phyloP scores from a whole-genome alignment of 2,797 vertebrate species.

The Etheostoma nigrum region DNA sequence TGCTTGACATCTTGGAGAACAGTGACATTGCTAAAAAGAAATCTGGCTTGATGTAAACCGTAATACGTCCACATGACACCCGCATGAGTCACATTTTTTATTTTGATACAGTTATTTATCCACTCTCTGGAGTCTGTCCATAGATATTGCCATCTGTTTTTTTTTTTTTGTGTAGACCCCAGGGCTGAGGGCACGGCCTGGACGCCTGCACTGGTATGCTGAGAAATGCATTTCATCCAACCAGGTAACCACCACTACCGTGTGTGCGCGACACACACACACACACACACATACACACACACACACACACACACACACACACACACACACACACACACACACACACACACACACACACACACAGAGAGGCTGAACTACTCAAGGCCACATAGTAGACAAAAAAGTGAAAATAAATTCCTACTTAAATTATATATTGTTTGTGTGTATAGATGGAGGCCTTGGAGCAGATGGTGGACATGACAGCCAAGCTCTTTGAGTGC shows the following conservation, averaged over 20 bases:
- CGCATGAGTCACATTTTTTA: background rate
- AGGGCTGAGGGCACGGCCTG: constrained; percentile 89
- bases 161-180: constrained; percentile 85
- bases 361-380: background rate
- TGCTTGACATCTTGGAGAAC: background rate
- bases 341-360: background rate
- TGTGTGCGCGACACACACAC: too few species aligned
- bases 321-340: background rate
- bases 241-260: constrained; percentile 79
- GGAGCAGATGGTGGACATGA: constrained; percentile 92
- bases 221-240: constrained; percentile 87
- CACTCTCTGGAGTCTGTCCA: background rate
- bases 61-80: background rate
- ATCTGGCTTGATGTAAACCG: background rate
- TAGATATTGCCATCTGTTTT: constrained; percentile 1
- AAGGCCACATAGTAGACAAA: background rate
- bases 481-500: constrained; percentile 92
- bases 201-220: constrained; percentile 91
- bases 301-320: background rate
- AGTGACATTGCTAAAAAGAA: background rate
- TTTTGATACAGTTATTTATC: background rate
- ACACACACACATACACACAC: background rate
- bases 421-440: constrained; percentile 5
- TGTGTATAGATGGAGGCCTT: constrained; percentile 87
- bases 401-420: constrained; percentile 1